Conservation (phyloP, 2,888 invertebrate genomes). For the Coleophora flavipennella region DNA sequence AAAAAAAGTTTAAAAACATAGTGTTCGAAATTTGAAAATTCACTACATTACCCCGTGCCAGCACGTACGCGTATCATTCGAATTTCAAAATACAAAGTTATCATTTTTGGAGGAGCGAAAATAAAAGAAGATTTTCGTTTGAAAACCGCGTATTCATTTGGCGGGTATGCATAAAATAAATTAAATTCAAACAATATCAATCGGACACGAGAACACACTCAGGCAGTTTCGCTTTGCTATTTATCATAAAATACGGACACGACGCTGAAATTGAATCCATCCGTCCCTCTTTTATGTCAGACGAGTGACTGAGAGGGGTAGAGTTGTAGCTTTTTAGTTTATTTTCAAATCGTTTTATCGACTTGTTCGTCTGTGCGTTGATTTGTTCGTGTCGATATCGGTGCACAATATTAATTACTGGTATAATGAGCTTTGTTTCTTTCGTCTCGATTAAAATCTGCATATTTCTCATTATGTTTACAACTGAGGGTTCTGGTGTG, state of each 20-base stretch:
- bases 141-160: slow-evolving; percentile 36
- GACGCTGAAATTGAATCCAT: slow-evolving; percentile 41
- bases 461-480: slow-evolving; percentile 20
- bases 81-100: not conserved
- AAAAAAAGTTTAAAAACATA: slow-evolving; percentile 3
- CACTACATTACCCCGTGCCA: not conserved
- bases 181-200: slow-evolving; percentile 60
- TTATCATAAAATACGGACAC: slow-evolving; percentile 59
- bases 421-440: slow-evolving; percentile 55
- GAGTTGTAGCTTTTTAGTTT: slow-evolving; percentile 32
- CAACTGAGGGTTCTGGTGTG: slow-evolving; percentile 22
- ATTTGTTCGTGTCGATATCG: slow-evolving; percentile 55
- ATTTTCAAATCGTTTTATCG: slow-evolving; percentile 48
- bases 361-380: slow-evolving; percentile 45
- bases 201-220: slow-evolving; percentile 61
- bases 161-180: slow-evolving; percentile 54
- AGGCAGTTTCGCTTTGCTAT: slow-evolving; percentile 47
- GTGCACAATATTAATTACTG: slow-evolving; percentile 59
- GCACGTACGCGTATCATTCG: slow-evolving; percentile 15
- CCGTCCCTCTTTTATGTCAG: slow-evolving; percentile 26
- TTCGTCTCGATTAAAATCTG: slow-evolving; percentile 35
- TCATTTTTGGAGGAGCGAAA: slow-evolving; percentile 5
- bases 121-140: slow-evolving; percentile 10
- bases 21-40: slow-evolving; percentile 4
- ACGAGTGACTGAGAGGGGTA: slow-evolving; percentile 28